Percentiles rank a stretch among this genome's conserved stretches.
phyloP scores from a whole-genome alignment of 2,113 vertebrate genomes.

The Lonchura striata region DNA sequence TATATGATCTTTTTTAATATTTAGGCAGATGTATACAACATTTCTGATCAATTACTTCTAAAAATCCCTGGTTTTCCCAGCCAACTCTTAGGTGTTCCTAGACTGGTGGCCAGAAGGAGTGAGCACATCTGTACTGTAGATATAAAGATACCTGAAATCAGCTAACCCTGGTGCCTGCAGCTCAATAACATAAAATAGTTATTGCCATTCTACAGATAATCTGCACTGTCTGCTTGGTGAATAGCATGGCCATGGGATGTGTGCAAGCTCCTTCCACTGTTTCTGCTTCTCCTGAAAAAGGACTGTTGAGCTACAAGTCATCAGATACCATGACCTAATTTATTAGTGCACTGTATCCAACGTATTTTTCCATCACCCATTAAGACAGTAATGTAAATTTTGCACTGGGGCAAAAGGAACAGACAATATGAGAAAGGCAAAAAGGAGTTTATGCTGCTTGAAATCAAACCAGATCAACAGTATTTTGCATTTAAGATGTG shows the following conservation, averaged over 20 bases:
- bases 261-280: neutral
- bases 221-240: neutral
- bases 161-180: neutral
- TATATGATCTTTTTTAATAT: neutral
- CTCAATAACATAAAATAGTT: neutral
- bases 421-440: neutral
- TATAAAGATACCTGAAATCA: neutral
- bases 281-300: neutral
- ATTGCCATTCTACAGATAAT: neutral
- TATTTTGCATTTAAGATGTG: neutral
- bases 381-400: neutral
- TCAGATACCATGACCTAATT: neutral
- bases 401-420: neutral
- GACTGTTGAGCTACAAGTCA: neutral
- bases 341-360: neutral
- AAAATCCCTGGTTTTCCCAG: neutral
- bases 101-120: neutral
- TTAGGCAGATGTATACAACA: neutral
- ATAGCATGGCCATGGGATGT: fast-evolving
- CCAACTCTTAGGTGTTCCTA: neutral
- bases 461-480: neutral
- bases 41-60: neutral
- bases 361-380: neutral
- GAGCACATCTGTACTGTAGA: neutral
- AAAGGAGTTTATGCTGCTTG: neutral